Conservation (phyloP, 2,888 invertebrate genomes). For the Galeopsomyia nigrocyanea region DNA sequence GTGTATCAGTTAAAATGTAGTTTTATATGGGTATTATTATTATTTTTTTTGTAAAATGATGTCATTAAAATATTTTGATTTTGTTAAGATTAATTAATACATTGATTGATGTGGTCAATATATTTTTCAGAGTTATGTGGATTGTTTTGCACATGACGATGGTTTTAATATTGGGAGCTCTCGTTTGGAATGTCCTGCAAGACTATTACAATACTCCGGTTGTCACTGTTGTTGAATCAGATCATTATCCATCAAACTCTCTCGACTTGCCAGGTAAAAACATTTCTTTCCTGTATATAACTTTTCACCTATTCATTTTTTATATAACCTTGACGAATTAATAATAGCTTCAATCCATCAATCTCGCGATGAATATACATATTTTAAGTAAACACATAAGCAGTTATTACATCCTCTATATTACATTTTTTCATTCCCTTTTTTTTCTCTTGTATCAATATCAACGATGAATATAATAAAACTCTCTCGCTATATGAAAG, state of each 20-base stretch:
- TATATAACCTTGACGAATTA: too few relatives aligned
- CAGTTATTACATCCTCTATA: background rate
- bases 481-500: slow-evolving; percentile 17
- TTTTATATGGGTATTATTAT: too few relatives aligned
- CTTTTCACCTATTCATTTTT: background rate
- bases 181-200: slow-evolving; percentile 46
- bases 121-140: slow-evolving; percentile 50
- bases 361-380: too few relatives aligned
- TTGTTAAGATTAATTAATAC: too few relatives aligned
- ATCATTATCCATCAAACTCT: slow-evolving; percentile 50
- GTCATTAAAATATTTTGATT: too few relatives aligned
- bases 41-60: too few relatives aligned
- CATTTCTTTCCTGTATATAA: background rate
- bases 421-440: slow-evolving; percentile 5
- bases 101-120: too few relatives aligned
- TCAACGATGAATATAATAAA: slow-evolving; percentile 25
- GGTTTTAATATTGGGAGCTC: slow-evolving; percentile 43
- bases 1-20: too few relatives aligned
- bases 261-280: slow-evolving; percentile 51
- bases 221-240: slow-evolving; percentile 52
- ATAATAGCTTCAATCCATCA: too few relatives aligned
- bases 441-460: background rate
- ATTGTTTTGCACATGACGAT: slow-evolving; percentile 49
- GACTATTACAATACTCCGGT: slow-evolving; percentile 50
- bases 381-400: too few relatives aligned